These are phyloP conservation scores for Mohoua ochrocephala DNA, from an alignment of 2,113 vertebrate species.

Conservation along the genomic window DNA sequence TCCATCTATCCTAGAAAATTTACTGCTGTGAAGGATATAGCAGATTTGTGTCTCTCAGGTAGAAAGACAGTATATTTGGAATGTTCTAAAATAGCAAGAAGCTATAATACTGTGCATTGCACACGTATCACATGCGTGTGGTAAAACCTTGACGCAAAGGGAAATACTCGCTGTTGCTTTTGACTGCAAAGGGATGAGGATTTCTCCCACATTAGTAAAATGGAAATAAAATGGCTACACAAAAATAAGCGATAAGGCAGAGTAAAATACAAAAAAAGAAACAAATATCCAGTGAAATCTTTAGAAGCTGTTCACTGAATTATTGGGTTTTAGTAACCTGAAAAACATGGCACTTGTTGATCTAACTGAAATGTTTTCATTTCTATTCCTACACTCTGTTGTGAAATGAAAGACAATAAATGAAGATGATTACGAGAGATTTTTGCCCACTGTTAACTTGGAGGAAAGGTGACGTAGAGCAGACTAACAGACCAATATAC, in stretches of 20 bases:
- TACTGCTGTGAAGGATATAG: neutral
- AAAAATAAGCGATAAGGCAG: neutral
- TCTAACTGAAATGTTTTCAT: neutral
- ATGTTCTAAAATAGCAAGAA: neutral
- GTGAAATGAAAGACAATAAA: neutral
- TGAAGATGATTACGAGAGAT: neutral
- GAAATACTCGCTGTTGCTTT: neutral
- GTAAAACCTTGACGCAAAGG: neutral
- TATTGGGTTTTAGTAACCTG: neutral
- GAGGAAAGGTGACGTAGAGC: neutral
- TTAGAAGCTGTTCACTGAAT: neutral
- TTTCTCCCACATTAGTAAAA: neutral
- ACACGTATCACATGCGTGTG: fast-evolving
- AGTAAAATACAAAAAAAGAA: neutral
- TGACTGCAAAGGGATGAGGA: neutral
- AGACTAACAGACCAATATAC: neutral
- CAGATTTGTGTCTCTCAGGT: neutral
- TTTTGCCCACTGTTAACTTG: neutral
- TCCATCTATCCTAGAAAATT: neutral
- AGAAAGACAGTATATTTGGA: neutral
- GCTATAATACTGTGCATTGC: neutral
- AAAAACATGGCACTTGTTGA: neutral
- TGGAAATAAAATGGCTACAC: neutral
- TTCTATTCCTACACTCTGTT: neutral
- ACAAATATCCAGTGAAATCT: neutral